Conservation (phyloP, 1,140 invertebrate species). For the Ectropis grisescens region DNA sequence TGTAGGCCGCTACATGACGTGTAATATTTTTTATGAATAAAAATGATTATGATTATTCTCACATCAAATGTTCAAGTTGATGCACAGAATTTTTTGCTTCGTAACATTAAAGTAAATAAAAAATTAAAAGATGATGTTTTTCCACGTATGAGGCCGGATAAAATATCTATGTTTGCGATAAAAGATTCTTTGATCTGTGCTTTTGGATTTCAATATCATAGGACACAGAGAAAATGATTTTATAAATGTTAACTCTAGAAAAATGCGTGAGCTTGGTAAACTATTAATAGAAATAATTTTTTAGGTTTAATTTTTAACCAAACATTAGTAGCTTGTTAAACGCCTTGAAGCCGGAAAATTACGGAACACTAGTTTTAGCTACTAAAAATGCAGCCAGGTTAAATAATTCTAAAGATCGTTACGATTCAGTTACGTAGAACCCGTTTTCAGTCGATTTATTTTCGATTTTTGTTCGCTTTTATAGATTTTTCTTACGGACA, state of each 20-base stretch:
- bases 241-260: constrained; percentile 16
- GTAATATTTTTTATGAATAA: too few relatives aligned
- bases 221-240: constrained; percentile 18
- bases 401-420: constrained; percentile 10
- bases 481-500: too few relatives aligned
- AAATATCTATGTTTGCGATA: constrained; percentile 15
- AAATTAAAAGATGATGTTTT: constrained; percentile 17
- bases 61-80: constrained; percentile 8
- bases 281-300: constrained; percentile 14
- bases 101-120: constrained; percentile 8
- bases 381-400: constrained; percentile 14
- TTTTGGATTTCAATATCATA: constrained; percentile 18
- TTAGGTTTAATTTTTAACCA: constrained; percentile 11
- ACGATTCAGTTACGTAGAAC: constrained; percentile 12
- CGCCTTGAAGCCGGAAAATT: constrained; percentile 21
- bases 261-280: constrained; percentile 20
- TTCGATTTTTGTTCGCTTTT: too few relatives aligned
- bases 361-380: constrained; percentile 13
- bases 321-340: constrained; percentile 13
- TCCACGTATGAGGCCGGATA: constrained; percentile 13
- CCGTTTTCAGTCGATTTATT: too few relatives aligned
- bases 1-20: too few relatives aligned
- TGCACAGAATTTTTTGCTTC: constrained; percentile 12
- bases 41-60: too few relatives aligned
- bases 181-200: constrained; percentile 21